Evolutionary conservation across 1,140 invertebrate genomes (phyloP), one percentile per base, ranked within the genome.

Genomic region (Vanessa atalanta): DNA sequence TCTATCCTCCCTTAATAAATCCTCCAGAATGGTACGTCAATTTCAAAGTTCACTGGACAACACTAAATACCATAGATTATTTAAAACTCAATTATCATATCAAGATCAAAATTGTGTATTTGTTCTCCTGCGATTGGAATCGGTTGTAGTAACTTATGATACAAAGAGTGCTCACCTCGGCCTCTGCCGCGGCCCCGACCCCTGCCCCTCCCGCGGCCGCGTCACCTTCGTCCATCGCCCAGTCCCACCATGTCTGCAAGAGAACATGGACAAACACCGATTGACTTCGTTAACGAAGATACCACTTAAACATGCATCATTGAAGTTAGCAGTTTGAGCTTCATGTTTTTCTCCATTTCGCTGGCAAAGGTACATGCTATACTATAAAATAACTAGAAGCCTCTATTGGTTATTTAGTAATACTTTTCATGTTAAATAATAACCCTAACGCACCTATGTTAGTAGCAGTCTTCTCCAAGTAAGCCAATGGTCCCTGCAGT

Each of bases 391-490:
- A 43, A 43, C 3, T 43, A 9, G 9, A 51, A 12, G 14, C n/a
- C n/a, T 51, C 48, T 31, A 31, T 31, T 6, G 26, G 6, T 31
- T 31, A 31, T 31, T 1, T 31, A 31, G 3, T 31, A 31, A 31
- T 31, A 31, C 6, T 1, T 6, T 31, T 31, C 6, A 31, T 31
- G 3, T 31, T 31, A 1, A 31, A 31, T 31, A 4, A 1, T 3
- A 1, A 31, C 6, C 13, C 5, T 0, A 14, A 14, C 48, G 48
- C 87, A 94, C 96, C 96, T 94, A 97, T 97, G 93, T 96, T 96
- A 85, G 95, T 96, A 72, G 96, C 96, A 70, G 96, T 97, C 93
- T 97, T 96, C 93, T 97, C 96, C 67, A 97, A 91, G 86, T 95
- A 97, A 3, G 96, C 96, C 31, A 96, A 92, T 15, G 96, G 96